These are phyloP conservation scores for Rhabdornis inornatus DNA, from an alignment of 2,113 vertebrate species.

Conservation along the genomic window DNA sequence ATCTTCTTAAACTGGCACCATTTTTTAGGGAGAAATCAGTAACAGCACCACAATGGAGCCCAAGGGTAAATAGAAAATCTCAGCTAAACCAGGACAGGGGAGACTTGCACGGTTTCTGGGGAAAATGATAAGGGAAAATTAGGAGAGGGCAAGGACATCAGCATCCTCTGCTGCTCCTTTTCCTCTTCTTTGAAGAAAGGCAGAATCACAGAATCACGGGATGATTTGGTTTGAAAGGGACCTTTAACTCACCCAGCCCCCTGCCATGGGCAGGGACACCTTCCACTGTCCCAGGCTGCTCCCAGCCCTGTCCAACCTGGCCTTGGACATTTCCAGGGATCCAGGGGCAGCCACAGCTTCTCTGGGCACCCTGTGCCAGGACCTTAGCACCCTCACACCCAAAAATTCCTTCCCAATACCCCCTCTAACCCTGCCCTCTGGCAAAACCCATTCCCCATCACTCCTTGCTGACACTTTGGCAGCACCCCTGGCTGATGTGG, in stretches of 20 bases:
- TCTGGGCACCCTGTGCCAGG: neutral
- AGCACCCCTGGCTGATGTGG: neutral
- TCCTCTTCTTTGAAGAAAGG: neutral
- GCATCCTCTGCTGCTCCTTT: neutral
- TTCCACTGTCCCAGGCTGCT: rapidly evolving
- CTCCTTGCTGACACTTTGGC: neutral
- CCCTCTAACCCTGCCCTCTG: rapidly evolving
- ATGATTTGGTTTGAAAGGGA: neutral
- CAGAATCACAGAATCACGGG: neutral
- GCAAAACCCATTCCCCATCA: neutral
- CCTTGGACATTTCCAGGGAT: neutral
- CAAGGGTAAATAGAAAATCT: neutral
- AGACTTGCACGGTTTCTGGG: rapidly evolving
- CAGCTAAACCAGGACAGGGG: neutral
- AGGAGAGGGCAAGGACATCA: neutral
- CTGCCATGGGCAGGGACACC: neutral
- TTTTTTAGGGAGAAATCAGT: neutral
- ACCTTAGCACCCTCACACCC: rapidly evolving
- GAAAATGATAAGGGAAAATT: neutral
- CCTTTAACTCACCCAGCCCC: neutral
- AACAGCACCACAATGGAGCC: rapidly evolving
- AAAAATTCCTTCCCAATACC: neutral
- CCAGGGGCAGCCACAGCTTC: neutral
- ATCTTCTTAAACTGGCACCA: neutral
- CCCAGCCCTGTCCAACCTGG: rapidly evolving